Evolutionary conservation across 2,888 invertebrate species (phyloP).

Genomic region (Clusia tigrina): DNA sequence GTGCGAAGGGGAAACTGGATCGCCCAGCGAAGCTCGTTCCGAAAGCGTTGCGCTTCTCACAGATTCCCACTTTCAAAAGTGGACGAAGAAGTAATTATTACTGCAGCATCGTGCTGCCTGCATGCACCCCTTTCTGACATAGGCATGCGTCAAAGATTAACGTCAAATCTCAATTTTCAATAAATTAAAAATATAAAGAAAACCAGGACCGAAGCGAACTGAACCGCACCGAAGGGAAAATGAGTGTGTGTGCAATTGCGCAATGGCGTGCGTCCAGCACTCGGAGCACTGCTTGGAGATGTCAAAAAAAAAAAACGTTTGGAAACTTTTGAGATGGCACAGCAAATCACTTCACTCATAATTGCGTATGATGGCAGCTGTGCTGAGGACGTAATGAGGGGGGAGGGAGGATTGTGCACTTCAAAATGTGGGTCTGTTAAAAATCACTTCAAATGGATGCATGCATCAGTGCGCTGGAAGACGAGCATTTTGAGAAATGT

Average conservation of each 20-base stretch:
- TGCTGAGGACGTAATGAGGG: no score
- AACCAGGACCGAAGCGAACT: no score
- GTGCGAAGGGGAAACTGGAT: background rate
- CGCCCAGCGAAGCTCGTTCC: no score
- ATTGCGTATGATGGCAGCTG: no score
- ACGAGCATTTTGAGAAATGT: no score
- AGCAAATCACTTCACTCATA: background rate
- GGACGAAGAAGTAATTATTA: background rate
- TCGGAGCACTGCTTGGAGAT: conserved; percentile 14
- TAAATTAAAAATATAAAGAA: no score
- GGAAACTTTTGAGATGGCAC: background rate
- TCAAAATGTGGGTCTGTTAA: no score
- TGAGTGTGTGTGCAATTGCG: conserved; percentile 16
- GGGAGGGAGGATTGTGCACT: no score
- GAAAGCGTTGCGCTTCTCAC: no score
- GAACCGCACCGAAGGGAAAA: no score
- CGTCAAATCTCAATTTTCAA: conserved; percentile 17
- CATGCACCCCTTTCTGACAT: background rate
- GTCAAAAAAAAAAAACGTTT: conserved; percentile 16
- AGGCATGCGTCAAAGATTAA: conserved; percentile 28
- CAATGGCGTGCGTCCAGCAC: conserved; percentile 17
- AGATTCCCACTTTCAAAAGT: background rate
- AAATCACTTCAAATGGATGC: no score
- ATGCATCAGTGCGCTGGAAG: no score
- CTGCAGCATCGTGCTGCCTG: background rate